Base-by-base conservation (phyloP, 2,113 vertebrate species). In the Ammodytes dubius region DNA sequence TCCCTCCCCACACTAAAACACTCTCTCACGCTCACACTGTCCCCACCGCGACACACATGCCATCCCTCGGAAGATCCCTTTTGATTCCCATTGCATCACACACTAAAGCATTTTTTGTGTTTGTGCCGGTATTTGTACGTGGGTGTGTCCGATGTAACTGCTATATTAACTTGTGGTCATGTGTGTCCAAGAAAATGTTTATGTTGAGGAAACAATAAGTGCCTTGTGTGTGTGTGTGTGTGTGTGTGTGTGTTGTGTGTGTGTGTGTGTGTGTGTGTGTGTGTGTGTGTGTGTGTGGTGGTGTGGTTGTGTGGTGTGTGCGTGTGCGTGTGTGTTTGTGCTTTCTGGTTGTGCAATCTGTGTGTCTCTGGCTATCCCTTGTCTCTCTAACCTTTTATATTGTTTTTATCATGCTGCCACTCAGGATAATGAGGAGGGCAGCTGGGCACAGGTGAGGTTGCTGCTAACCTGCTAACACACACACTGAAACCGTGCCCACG, bases 401-500 rank as follows among this genome's bases (percentile, higher is more conserved):
- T 93, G 78, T 94, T 79, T 92, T 90, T 94, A 92, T 90, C 95
- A 96, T 77, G 97, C 97, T 92, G 95, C 91, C 95, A 40, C 87
- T 91, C 94, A 99, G 98, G 98, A 98, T 87, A 98, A 96, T 92
- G 98, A 99, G 94, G 97, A 98, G 91, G 98, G 97, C 90, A 99
- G 97, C 96, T 99, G 98, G 98, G 98, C 98, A 73, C 98, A 99
- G 98, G 98, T 99, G 96, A 98, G 97, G 85, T 57, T 14, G 15
- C 74, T 68, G 71, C 27, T 27, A 27, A 75, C 69, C 71, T 47
- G 52, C 42, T 57, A 82, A 82, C 72, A 79, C 60, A 78, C 56
- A 70, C 15, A 59, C 66, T 61, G 46, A 82, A 69, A 60, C 76
- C 49, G 6, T 46, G 15, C 65, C 35, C 4, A 19, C 7, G 0